These are phyloP conservation scores for Cephus sareptanus DNA, from an alignment of 2,888 invertebrate genomes.

Conservation along the genomic window DNA sequence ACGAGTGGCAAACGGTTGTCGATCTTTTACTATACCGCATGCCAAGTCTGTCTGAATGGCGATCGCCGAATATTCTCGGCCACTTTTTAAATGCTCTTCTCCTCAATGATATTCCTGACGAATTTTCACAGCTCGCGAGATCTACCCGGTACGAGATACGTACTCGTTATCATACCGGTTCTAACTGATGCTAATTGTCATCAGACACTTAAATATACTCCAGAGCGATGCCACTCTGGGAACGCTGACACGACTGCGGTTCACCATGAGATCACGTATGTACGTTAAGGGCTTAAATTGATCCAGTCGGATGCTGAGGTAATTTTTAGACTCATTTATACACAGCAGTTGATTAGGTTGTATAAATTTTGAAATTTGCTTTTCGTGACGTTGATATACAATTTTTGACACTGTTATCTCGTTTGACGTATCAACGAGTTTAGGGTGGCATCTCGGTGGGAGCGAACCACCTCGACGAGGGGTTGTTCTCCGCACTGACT, in stretches of 20 bases:
- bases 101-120: neutral
- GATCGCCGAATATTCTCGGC: neutral
- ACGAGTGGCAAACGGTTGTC: neutral
- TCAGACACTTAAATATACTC: neutral
- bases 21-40: neutral
- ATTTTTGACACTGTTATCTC: neutral
- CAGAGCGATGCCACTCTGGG: neutral
- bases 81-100: neutral
- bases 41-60: neutral
- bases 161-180: slow-evolving; percentile 25
- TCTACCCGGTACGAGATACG: neutral
- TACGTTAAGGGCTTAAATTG: neutral
- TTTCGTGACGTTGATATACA: neutral
- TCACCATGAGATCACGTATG: neutral
- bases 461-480: neutral
- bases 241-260: neutral
- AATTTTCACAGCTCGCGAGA: neutral
- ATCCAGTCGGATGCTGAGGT: neutral
- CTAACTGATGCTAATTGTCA: slow-evolving; percentile 38
- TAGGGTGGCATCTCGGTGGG: neutral
- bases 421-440: neutral
- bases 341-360: neutral
- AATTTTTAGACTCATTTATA: neutral
- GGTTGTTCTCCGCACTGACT: neutral
- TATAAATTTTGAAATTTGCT: neutral